Evolutionary conservation across 2,888 invertebrate genomes (phyloP).

Genomic region (Drosophila picticornis): DNA sequence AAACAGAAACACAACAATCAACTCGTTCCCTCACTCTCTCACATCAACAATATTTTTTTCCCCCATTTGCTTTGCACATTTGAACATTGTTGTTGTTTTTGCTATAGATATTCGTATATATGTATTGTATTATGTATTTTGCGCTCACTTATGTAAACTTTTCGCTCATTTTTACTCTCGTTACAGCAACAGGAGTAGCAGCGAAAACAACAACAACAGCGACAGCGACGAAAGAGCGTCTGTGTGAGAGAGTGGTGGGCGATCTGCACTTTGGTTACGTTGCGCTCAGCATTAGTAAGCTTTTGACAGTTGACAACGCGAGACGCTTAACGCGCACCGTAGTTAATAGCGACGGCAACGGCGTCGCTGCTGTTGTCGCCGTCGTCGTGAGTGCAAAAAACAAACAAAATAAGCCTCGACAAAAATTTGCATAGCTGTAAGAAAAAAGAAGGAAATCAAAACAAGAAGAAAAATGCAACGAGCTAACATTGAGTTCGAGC

Average conservation of each 20-base stretch:
- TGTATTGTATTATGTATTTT: conserved; percentile 20
- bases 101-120: conserved; percentile 16
- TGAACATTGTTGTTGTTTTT: conserved; percentile 58
- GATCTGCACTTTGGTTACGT: conserved; percentile 66
- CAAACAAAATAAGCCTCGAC: conserved; percentile 4
- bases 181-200: conserved; percentile 60
- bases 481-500: conserved; percentile 85
- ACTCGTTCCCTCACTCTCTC: conserved; percentile 50
- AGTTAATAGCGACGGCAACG: conserved; percentile 68
- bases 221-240: conserved; percentile 32
- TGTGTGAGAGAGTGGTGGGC: conserved; percentile 55
- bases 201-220: conserved; percentile 24
- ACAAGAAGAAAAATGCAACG: conserved; percentile 85
- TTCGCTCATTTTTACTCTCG: conserved; percentile 60
- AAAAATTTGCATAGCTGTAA: conserved; percentile 16
- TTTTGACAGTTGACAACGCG: conserved; percentile 71
- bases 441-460: not conserved
- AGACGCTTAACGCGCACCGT: conserved; percentile 63
- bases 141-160: conserved; percentile 70
- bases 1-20: conserved; percentile 47
- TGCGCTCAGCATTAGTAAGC: conserved; percentile 58
- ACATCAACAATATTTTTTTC: conserved; percentile 41
- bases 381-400: conserved; percentile 46
- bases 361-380: conserved; percentile 66
- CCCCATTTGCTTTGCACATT: conserved; percentile 49